These are phyloP conservation scores for Dipodomys stephensi DNA, from an alignment of 2,113 vertebrate species.

Conservation along the genomic window DNA sequence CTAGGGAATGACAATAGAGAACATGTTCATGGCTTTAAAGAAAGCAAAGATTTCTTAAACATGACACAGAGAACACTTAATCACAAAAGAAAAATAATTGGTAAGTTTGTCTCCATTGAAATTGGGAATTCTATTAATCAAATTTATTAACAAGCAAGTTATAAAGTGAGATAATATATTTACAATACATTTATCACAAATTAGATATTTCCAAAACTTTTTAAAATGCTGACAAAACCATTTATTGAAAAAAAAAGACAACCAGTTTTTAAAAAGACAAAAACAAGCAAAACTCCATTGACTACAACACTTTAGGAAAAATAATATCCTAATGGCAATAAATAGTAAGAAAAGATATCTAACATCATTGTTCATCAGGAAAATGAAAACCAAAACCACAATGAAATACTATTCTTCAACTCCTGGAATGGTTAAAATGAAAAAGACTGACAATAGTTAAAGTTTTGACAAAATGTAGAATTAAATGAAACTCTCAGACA, in stretches of 20 bases:
- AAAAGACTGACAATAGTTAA: conserved; percentile 31
- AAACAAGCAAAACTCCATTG: background rate
- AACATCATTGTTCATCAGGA: conserved; percentile 39
- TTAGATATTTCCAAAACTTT: background rate
- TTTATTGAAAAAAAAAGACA: background rate
- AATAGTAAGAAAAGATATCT: background rate
- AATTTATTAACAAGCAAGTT: conserved; percentile 27
- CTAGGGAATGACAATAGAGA: background rate
- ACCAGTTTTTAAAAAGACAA: background rate
- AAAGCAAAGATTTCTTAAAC: conserved; percentile 39
- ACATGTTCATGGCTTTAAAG: conserved; percentile 44
- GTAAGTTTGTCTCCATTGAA: conserved; percentile 46
- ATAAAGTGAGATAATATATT: background rate
- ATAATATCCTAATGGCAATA: background rate
- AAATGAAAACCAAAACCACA: conserved; percentile 60
- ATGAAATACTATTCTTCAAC: background rate
- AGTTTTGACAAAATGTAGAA: background rate
- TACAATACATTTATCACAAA: conserved; percentile 4
- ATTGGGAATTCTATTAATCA: conserved; percentile 48
- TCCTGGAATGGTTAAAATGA: background rate
- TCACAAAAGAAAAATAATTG: background rate
- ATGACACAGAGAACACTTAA: background rate
- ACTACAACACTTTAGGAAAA: conserved; percentile 20
- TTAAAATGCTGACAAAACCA: conserved; percentile 15
- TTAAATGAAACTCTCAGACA: background rate